Conservation (phyloP, 1,140 invertebrate species). For the Lepidurus packardi region DNA sequence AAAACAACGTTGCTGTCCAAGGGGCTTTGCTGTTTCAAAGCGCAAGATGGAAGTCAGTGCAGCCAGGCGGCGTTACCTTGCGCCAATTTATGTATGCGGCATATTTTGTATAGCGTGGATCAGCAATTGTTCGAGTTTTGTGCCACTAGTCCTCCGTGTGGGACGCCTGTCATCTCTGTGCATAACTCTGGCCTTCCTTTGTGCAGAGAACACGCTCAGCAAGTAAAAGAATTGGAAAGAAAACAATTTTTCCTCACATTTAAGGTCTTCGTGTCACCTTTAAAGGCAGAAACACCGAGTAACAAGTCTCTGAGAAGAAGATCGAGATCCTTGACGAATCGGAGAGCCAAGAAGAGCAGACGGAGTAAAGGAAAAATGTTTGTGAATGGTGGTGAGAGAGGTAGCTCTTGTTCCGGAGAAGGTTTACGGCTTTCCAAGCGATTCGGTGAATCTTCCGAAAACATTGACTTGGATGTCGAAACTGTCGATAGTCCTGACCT, state of each 20-base stretch:
- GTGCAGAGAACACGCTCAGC: conserved; percentile 72
- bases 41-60: conserved; percentile 47
- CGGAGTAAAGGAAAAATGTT: not conserved
- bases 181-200: conserved; percentile 68
- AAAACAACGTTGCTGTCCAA: conserved; percentile 39
- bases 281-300: conserved; percentile 19
- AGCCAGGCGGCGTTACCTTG: conserved; percentile 65
- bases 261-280: not conserved
- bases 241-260: not conserved
- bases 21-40: conserved; percentile 44
- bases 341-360: conserved; percentile 2
- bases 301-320: not conserved
- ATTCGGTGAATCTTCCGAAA: conserved; percentile 29
- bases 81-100: conserved; percentile 70
- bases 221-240: conserved; percentile 42
- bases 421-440: not conserved
- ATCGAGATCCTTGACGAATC: not conserved
- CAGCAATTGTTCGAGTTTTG: conserved; percentile 83
- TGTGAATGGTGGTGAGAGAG: not conserved
- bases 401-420: not conserved
- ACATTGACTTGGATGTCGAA: conserved; percentile 32
- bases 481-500: conserved; percentile 33
- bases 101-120: conserved; percentile 79
- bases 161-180: conserved; percentile 77
- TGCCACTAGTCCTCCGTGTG: conserved; percentile 80